Evolutionary conservation across 2,797 vertebrate genomes (phyloP).

Genomic region (Myotis pilosus): DNA sequence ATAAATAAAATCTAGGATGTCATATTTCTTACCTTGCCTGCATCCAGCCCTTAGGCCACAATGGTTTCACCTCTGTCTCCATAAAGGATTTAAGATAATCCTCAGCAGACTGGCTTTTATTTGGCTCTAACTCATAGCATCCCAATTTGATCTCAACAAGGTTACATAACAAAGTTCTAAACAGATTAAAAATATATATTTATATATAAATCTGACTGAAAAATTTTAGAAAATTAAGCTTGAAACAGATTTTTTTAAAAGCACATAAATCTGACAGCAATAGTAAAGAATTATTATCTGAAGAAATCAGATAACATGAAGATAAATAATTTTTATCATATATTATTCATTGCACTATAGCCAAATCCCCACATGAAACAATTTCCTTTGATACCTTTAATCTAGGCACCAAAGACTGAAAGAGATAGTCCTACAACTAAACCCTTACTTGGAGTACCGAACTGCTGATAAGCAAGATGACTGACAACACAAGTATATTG

Average conservation of each 20-base stretch:
- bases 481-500: neutral
- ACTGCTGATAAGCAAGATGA: neutral
- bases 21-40: constrained; percentile 85
- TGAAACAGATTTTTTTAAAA: constrained; percentile 42
- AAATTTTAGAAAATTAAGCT: constrained; percentile 55
- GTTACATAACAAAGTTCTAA: constrained; percentile 93
- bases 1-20: constrained; percentile 26
- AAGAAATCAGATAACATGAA: constrained; percentile 52
- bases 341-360: neutral
- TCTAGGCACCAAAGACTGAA: neutral
- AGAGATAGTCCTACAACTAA: neutral
- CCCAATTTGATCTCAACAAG: constrained; percentile 96
- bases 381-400: constrained; percentile 22
- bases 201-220: constrained; percentile 54
- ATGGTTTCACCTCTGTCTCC: constrained; percentile 90
- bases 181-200: constrained; percentile 62
- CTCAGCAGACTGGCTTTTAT: constrained; percentile 90
- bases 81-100: constrained; percentile 91
- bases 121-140: constrained; percentile 95
- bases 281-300: constrained; percentile 43
- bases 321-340: constrained; percentile 14
- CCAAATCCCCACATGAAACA: neutral
- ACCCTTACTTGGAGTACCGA: neutral
- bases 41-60: constrained; percentile 94
- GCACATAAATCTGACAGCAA: constrained; percentile 55